phyloP scores from a whole-genome alignment of 1,140 invertebrate genomes.

The Drosophila eugracilis region DNA sequence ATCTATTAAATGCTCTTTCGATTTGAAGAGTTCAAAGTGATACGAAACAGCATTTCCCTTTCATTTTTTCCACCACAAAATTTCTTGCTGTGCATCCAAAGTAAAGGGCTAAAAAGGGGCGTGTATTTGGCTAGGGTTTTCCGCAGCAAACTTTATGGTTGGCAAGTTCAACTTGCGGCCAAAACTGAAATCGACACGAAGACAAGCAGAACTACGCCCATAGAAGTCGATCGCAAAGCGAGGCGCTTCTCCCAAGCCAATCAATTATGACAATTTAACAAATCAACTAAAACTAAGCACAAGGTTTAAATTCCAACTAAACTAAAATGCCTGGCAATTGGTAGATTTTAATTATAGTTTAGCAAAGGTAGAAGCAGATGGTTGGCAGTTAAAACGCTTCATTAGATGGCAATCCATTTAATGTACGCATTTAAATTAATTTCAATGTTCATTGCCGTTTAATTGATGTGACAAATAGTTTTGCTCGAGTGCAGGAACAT shows the following conservation, averaged over 20 bases:
- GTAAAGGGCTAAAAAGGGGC: neutral
- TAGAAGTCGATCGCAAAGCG: conserved; percentile 3
- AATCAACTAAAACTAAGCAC: neutral
- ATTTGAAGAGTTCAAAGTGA: too few species aligned
- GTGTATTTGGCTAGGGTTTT: neutral
- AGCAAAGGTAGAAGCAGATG: too few species aligned
- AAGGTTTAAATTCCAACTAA: neutral
- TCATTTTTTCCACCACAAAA: neutral
- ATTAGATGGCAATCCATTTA: conserved; percentile 38
- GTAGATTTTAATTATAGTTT: conserved; percentile 27
- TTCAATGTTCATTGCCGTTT: conserved; percentile 39
- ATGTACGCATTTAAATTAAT: conserved; percentile 44
- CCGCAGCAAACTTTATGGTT: conserved; percentile 9
- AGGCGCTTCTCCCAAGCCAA: neutral
- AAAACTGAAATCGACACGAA: conserved; percentile 18
- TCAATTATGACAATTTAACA: conserved; percentile 9
- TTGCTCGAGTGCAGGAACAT: neutral
- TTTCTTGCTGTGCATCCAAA: neutral
- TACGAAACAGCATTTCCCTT: neutral
- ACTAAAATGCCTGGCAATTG: conserved; percentile 22
- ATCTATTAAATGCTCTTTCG: too few species aligned
- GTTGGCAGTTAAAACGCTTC: conserved; percentile 14
- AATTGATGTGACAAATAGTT: conserved; percentile 43
- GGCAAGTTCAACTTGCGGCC: conserved; percentile 29
- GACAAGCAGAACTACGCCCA: neutral